Evolutionary conservation across 2,113 vertebrate species (phyloP), one percentile per base, ranked within the genome.

Genomic region (Seriola rivoliana): DNA sequence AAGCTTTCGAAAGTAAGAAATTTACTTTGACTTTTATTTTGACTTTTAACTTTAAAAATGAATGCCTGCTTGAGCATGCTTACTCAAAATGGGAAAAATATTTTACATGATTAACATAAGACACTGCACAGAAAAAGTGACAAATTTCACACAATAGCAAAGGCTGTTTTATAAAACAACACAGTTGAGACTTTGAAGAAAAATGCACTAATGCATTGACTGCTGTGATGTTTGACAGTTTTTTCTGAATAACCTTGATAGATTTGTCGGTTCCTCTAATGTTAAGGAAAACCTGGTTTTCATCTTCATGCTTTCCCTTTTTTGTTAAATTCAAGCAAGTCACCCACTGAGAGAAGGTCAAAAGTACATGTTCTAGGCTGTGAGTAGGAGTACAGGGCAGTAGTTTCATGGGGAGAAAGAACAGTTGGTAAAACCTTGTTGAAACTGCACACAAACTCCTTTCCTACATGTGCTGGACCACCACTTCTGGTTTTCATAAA

Each of bases 161-260:
- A 36, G 34, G 34, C 34, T 36, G 34, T 36, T 36, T 36, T 36
- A 36, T 36, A 36, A 36, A 4, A 36, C 34, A 36, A 36, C 34
- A 36, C 34, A 36, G 34, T 36, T 36, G 34, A 36, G 34, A 36
- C 34, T 36, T 36, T 36, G 34, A 36, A 36, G 34, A 36, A 36
- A 36, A 36, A 36, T 36, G 34, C 34, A 82, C 8, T 21, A 19
- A 44, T 74, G 44, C 52, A 81, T 25, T 46, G 36, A 65, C 59
- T 78, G 55, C 13, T 34, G 46, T 16, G 25, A 58, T 54, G 40
- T 25, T 21, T 64, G 42, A 36, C 6, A 67, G 32, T 54, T 69
- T 62, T 76, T 21, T 75, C 42, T 64, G 13, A 54, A 52, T 66
- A 75, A 77, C 58, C 73, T 72, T 82, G 19, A 74, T 23, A 60